phyloP scores from a whole-genome alignment of 2,797 vertebrate genomes.

The Falco rusticolus region DNA sequence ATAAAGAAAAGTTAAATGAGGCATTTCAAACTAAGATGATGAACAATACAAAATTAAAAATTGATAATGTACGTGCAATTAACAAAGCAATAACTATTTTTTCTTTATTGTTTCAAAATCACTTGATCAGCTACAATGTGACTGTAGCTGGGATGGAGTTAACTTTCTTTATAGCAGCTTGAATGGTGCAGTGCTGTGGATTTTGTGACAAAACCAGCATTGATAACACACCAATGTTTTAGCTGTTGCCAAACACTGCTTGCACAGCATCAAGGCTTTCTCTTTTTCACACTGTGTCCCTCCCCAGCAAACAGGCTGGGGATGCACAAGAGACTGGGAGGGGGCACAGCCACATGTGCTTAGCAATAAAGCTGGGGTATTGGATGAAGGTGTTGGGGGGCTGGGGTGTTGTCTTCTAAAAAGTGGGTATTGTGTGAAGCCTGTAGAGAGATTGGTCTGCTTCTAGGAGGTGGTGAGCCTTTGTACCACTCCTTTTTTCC shows the following conservation, averaged over 20 bases:
- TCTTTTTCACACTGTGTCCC: neutral
- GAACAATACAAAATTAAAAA: neutral
- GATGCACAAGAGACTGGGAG: neutral
- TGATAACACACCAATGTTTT: neutral
- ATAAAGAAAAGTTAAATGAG: neutral
- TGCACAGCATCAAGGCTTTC: neutral
- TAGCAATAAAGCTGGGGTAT: neutral
- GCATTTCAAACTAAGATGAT: neutral
- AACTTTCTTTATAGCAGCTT: neutral
- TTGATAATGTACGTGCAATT: neutral
- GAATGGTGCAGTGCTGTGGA: neutral
- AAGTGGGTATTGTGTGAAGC: neutral
- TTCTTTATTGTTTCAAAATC: neutral
- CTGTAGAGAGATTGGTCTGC: neutral
- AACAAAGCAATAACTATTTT: neutral
- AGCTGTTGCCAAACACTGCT: neutral
- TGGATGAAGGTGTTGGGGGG: neutral
- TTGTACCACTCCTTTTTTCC: neutral
- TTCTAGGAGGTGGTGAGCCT: neutral
- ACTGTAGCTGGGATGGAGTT: neutral
- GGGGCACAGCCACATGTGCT: neutral
- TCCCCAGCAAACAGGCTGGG: neutral
- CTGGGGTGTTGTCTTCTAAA: neutral
- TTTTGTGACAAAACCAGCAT: neutral
- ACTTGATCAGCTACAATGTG: neutral